Conservation (phyloP, 2,797 vertebrate species). For the Chrosomus eos region DNA sequence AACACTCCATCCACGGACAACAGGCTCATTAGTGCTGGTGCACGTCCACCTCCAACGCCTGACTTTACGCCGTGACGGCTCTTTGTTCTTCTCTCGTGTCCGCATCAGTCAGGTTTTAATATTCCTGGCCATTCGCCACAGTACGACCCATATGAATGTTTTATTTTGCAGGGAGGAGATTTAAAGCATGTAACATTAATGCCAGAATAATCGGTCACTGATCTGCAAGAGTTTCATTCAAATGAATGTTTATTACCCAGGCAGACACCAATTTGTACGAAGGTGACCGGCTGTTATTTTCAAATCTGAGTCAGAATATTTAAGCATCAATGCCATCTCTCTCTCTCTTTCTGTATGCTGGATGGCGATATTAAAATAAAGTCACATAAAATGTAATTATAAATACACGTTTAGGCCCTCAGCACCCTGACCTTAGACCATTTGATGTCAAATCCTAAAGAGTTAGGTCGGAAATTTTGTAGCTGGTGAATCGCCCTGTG, state of each 20-base stretch:
- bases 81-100: slow-evolving; percentile 1
- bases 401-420: background rate
- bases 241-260: slow-evolving; percentile 4
- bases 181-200: slow-evolving; percentile 20
- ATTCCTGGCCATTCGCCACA: background rate
- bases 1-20: background rate
- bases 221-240: slow-evolving; percentile 1
- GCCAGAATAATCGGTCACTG: background rate
- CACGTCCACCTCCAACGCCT: background rate
- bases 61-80: background rate
- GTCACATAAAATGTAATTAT: too few relatives aligned
- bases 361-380: background rate
- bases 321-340: background rate
- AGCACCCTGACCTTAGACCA: background rate
- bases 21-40: slow-evolving; percentile 20
- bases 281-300: background rate
- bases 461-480: background rate
- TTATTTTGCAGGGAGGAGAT: slow-evolving; percentile 21
- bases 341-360: background rate
- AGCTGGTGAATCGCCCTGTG: background rate
- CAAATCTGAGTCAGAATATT: background rate
- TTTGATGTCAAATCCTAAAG: background rate
- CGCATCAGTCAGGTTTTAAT: background rate
- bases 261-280: background rate
- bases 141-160: slow-evolving; percentile 22